Evolutionary conservation across 2,797 vertebrate genomes (phyloP).

Genomic region (Rhynchonycteris naso): DNA sequence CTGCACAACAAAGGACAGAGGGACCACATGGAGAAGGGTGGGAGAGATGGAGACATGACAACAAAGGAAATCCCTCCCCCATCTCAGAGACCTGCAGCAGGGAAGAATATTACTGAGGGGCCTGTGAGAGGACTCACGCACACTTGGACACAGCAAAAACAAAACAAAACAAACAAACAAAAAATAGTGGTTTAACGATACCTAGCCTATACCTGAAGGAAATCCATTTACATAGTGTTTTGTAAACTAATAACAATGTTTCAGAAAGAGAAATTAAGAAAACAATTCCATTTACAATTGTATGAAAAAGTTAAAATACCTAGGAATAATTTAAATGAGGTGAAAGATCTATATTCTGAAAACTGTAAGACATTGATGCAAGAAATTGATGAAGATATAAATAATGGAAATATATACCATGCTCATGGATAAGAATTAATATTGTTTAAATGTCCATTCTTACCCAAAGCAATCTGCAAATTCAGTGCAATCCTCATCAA

Average conservation of each 20-base stretch:
- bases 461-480: neutral
- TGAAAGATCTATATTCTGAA: neutral
- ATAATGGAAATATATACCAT: neutral
- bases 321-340: neutral
- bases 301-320: neutral
- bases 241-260: neutral
- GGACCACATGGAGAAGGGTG: neutral
- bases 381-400: neutral
- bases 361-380: neutral
- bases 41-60: neutral
- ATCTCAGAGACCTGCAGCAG: neutral
- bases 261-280: neutral
- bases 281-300: neutral
- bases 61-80: neutral
- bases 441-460: neutral
- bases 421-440: neutral
- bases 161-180: too few species aligned
- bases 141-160: neutral
- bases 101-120: neutral
- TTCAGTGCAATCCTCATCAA: neutral
- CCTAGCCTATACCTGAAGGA: neutral
- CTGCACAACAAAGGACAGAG: neutral
- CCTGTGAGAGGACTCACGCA: neutral
- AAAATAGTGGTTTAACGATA: neutral
- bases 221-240: neutral